Evolutionary conservation across 2,888 invertebrate genomes (phyloP), one percentile per base, ranked within the genome.

Genomic region (Ichneumon xanthorius): DNA sequence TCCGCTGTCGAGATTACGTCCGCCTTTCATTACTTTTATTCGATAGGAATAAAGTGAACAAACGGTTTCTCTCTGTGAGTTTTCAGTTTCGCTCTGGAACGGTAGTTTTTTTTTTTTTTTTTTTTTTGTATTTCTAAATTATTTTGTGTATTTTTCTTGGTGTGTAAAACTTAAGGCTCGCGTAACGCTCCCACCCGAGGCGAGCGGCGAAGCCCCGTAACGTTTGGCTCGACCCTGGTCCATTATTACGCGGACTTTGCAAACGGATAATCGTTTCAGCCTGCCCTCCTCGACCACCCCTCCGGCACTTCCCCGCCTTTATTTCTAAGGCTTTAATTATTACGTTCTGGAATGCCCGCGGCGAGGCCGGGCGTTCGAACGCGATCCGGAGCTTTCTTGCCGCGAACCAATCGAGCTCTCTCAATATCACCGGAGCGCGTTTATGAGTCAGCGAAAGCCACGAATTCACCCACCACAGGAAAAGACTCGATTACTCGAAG

Each of bases 321-420:
- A 88, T 90, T 90, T 90, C 89, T 91, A 92, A 85, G 89, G 91
- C 89, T 91, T 91, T 90, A 89, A 89, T 90, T 85, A 88, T 82
- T 84, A 86, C 78, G 50, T 40, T 45, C 73, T 16, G 67, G 58
- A 68, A 67, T 58, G 37, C 70, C 37, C 63, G 50, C 16, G 37
- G 67, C 78, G 73, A 75, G 79, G 73, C 68, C 79, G 68, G 50
- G 73, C 58, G 68, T 78, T 50, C 71, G 70, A 37, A 75, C 58
- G 67, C 61, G 68, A 9, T 68, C 67, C 76, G 83, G 48, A 30
- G 67, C 67, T 19, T 7, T 19, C 63, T 33, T n/a, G n/a, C 19
- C 22, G 16, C 19, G 16, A 67, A 67, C 67, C 67, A 67, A 77
- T 77, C 50, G 48, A 48, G 33, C 45, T 30, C 48, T 37, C 37